Conservation (phyloP, 1,140 invertebrate genomes). For the Papilio xuthus region DNA sequence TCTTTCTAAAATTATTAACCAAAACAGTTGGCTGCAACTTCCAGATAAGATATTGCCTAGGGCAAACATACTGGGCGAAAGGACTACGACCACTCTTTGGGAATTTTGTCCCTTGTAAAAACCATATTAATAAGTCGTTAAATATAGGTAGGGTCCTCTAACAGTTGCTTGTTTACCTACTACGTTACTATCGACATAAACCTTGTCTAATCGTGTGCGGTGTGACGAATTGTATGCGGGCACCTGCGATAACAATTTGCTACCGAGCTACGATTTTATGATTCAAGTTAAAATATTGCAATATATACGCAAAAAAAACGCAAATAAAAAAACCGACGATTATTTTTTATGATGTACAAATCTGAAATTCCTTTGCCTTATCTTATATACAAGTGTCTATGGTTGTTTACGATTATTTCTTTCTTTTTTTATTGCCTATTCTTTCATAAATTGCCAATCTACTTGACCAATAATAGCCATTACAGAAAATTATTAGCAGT, state of each 20-base stretch:
- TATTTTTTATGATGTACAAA: background rate
- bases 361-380: background rate
- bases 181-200: conserved; percentile 4
- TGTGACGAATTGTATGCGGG: conserved; percentile 30
- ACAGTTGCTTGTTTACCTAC: background rate
- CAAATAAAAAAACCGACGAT: background rate
- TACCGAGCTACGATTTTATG: background rate
- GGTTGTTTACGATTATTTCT: background rate
- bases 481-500: background rate
- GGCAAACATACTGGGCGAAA: background rate
- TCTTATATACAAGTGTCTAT: background rate
- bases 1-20: too few relatives aligned
- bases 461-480: background rate
- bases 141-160: background rate
- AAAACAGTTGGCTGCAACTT: too few relatives aligned
- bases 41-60: too few relatives aligned
- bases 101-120: background rate
- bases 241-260: conserved; percentile 20
- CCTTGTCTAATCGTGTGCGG: conserved; percentile 25
- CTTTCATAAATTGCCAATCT: conserved; percentile 20
- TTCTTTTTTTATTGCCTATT: background rate
- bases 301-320: background rate
- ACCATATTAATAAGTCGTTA: background rate
- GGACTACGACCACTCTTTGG: too few relatives aligned
- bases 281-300: conserved; percentile 15